A percentile compares a stretch with the other conserved stretches of the same genome.
phyloP scores from a whole-genome alignment of 2,888 invertebrate species.

The Eurytoma adleriae region DNA sequence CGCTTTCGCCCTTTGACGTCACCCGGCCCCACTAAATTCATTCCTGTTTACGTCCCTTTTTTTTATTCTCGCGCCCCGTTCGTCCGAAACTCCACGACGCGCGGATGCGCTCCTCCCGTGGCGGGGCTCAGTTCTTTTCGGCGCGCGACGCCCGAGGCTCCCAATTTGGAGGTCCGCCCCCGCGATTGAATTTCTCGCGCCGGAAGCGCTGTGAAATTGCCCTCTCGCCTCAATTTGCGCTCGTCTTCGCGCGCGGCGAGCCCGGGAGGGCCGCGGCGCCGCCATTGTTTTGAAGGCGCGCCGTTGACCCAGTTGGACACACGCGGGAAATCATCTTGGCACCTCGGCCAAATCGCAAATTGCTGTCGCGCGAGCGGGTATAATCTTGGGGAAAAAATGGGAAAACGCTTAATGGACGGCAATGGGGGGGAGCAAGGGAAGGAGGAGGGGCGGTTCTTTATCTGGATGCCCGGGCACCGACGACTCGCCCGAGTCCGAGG shows the following conservation, averaged over 20 bases:
- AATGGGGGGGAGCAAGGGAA: not conserved
- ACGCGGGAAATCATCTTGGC: conserved; percentile 61
- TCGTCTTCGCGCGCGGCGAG: not conserved
- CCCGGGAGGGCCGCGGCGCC: not conserved
- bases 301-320: not conserved
- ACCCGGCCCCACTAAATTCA: too few species aligned
- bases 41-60: too few species aligned
- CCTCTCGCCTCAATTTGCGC: conserved; percentile 38
- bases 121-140: not conserved
- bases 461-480: conserved; percentile 5
- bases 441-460: too few species aligned
- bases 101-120: conserved; percentile 33
- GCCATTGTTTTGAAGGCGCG: not conserved
- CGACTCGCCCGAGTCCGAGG: conserved; percentile 3
- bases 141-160: not conserved
- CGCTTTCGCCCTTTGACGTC: not conserved
- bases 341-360: conserved; percentile 64
- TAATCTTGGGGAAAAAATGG: conserved; percentile 41
- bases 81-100: not conserved
- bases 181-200: not conserved
- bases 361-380: conserved; percentile 44
- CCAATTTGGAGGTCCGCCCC: not conserved
- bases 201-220: conserved; percentile 44
- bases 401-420: conserved; percentile 25
- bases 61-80: too few species aligned